Evolutionary conservation across 2,888 invertebrate species (phyloP), one percentile per base, ranked within the genome.

Genomic region (Apomyelois bistriatella): DNA sequence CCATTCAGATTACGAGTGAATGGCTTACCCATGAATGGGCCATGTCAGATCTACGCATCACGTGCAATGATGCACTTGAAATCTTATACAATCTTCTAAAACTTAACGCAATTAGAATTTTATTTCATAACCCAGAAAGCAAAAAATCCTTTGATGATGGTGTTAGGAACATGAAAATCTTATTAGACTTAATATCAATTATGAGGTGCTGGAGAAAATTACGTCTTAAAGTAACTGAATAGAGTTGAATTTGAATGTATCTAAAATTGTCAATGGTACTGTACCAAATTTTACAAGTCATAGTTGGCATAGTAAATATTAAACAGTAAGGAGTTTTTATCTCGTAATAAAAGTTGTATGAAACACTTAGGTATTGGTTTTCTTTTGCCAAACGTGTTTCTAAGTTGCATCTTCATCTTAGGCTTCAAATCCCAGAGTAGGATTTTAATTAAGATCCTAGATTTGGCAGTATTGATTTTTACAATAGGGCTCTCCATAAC

Each of bases 1-100:
- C 60, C 68, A 67, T 70, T 71, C 67, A 65, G 61, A 65, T 63
- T 59, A 64, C 53, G 15, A 10, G 35, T 52, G 52, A 52, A 52
- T 52, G 52, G 43, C 42, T 17, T 13, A 15, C 9, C 40, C 22
- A 30, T 50, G 49, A 50, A 50, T 50, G 49, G 40, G 35, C 32
- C 16, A 46, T 35, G 46, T 46, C 46, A 46, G 15, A 32, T 46
- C 46, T 46, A 46, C 46, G 46, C 35, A 46, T 46, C 46, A 46
- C 46, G 46, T 32, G 46, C 46, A 32, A 28, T 43, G 42, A 46
- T 46, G 46, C 46, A 46, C 46, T 46, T 46, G 46, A 46, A 46
- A 46, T 46, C 16, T 46, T 32, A 48, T 53, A 17, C 53, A 32
- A 32, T 30, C 12, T 32, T 10, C 32, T 1, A 10, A 10, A 35